Conservation (phyloP, 23 tunicate genomes). For the Botrylloides violaceus region DNA sequence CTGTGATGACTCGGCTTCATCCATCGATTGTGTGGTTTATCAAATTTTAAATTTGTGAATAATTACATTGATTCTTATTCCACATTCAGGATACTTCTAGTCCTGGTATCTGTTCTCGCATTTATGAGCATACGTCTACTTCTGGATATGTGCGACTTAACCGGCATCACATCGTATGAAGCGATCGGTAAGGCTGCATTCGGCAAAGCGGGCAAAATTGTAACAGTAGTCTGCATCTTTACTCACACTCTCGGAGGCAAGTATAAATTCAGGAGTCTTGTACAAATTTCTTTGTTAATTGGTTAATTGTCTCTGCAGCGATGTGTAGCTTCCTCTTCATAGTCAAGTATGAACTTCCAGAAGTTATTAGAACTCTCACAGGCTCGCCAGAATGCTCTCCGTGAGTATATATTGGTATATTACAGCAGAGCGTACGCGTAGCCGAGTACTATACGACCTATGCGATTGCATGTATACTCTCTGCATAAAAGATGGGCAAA, state of each 20-base stretch:
- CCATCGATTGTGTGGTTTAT: too few relatives aligned
- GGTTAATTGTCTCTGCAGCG: conserved; percentile 24
- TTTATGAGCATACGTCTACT: conserved; percentile 72
- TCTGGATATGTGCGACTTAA: conserved; percentile 90
- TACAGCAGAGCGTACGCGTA: too few relatives aligned
- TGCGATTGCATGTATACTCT: background rate
- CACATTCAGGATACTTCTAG: conserved; percentile 69
- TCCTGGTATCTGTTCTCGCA: conserved; percentile 77
- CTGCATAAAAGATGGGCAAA: background rate
- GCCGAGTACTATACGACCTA: too few relatives aligned
- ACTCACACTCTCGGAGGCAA: conserved; percentile 90
- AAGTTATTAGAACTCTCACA: conserved; percentile 52
- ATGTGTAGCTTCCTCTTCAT: conserved; percentile 96
- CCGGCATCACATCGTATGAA: conserved; percentile 85
- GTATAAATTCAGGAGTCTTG: background rate
- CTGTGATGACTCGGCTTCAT: too few relatives aligned
- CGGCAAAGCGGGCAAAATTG: conserved; percentile 66
- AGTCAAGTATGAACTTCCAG: conserved; percentile 91
- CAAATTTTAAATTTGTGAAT: too few relatives aligned
- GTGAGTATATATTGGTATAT: background rate
- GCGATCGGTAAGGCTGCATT: conserved; percentile 77
- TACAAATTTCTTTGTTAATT: background rate
- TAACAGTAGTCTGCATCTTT: conserved; percentile 64
- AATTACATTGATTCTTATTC: too few relatives aligned
- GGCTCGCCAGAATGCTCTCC: conserved; percentile 40